Percentiles rank a stretch among this genome's conserved stretches.
Conservation (phyloP, 2,113 vertebrate genomes). For the Argyrosomus japonicus region DNA sequence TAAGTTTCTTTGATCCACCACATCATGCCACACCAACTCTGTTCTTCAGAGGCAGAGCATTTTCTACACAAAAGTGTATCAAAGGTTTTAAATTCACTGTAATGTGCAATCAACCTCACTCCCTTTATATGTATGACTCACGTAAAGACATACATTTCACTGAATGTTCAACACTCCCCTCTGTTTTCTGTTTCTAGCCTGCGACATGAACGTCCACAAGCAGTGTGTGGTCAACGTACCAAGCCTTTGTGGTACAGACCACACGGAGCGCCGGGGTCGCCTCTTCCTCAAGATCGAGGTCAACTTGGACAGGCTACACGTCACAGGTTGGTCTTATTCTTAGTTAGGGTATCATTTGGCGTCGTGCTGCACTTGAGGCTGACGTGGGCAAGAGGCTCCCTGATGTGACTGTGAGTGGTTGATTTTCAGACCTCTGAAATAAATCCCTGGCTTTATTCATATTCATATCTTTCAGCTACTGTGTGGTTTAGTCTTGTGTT, state of each 20-base stretch:
- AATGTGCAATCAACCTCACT: conserved; percentile 11
- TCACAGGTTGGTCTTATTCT: conserved; percentile 87
- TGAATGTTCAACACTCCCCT: not conserved
- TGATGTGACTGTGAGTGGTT: not conserved
- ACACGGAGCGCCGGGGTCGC: conserved; percentile 94
- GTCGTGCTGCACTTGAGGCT: not conserved
- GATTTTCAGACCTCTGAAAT: conserved; percentile 16
- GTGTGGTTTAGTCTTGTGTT: not conserved
- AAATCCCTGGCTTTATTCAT: conserved; percentile 2
- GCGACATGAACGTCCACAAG: conserved; percentile 98
- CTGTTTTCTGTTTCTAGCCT: conserved; percentile 84
- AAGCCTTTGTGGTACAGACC: conserved; percentile 96
- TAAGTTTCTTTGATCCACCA: not conserved
- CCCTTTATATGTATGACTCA: not conserved
- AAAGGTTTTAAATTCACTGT: not conserved
- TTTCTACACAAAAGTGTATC: not conserved
- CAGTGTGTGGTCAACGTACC: conserved; percentile 97
- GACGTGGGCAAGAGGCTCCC: conserved; percentile 16
- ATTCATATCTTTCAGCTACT: not conserved
- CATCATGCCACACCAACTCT: not conserved
- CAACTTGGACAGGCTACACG: conserved; percentile 89
- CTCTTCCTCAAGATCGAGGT: conserved; percentile 96
- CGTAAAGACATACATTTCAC: not conserved
- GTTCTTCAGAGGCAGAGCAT: not conserved
- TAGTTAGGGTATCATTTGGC: not conserved